Conservation (phyloP, 2,888 invertebrate genomes). For the Bembecia ichneumoniformis region DNA sequence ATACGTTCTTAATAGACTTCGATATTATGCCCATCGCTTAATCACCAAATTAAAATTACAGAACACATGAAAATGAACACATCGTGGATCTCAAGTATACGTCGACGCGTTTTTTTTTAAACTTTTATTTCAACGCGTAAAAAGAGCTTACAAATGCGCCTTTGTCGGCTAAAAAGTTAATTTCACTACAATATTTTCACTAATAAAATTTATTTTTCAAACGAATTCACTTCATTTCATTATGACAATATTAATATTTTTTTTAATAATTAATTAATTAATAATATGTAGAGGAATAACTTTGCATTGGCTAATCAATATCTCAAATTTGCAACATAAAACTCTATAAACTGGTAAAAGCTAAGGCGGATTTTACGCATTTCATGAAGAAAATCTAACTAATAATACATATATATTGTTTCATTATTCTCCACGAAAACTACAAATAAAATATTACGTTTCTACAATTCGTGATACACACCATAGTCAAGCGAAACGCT, state of each 20-base stretch:
- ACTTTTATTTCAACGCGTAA: too few relatives aligned
- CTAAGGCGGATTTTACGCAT: background rate
- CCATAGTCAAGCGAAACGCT: background rate
- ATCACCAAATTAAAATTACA: background rate
- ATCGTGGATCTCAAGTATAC: background rate
- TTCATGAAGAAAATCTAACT: background rate
- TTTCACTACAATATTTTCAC: constrained; percentile 48
- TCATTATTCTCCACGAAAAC: background rate
- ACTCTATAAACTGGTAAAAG: constrained; percentile 4
- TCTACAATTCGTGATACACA: too few relatives aligned
- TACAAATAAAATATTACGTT: background rate
- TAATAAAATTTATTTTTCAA: constrained; percentile 44
- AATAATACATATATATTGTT: background rate
- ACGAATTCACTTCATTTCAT: constrained; percentile 12
- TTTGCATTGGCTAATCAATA: constrained; percentile 38
- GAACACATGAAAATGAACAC: background rate
- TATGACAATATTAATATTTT: constrained; percentile 28
- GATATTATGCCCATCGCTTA: too few relatives aligned
- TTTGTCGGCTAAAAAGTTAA: background rate
- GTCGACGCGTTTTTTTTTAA: too few relatives aligned
- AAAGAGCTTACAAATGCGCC: too few relatives aligned
- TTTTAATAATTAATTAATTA: constrained; percentile 31
- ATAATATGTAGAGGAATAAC: constrained; percentile 39
- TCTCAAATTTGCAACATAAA: constrained; percentile 18
- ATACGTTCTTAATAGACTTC: too few relatives aligned